A percentile compares a stretch with the other conserved stretches of the same genome.
Evolutionary conservation across 2,797 vertebrate species (phyloP).

Genomic region (Serranus cabrilla): DNA sequence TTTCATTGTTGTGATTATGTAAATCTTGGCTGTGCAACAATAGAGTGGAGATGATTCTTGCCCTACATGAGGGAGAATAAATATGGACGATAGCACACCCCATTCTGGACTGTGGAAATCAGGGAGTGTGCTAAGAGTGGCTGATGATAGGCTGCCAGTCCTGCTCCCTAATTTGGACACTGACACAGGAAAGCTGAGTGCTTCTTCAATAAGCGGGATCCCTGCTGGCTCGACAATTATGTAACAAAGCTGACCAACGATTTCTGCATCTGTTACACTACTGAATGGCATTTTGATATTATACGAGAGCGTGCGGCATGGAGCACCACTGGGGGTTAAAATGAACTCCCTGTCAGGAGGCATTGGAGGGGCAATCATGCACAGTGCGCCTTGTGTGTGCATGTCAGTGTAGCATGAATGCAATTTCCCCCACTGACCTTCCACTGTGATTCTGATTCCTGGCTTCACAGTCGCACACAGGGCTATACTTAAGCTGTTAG

Average conservation of each 20-base stretch:
- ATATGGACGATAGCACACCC: constrained; percentile 41
- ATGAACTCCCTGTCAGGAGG: constrained; percentile 67
- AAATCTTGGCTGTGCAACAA: constrained; percentile 42
- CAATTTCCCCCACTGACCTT: constrained; percentile 72
- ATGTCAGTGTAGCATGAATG: constrained; percentile 71
- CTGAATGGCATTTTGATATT: constrained; percentile 68
- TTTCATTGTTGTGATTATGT: constrained; percentile 41
- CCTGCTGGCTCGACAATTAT: constrained; percentile 77
- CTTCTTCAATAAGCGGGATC: constrained; percentile 64
- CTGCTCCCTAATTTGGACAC: constrained; percentile 75
- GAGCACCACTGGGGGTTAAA: constrained; percentile 60
- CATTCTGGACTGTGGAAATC: constrained; percentile 60
- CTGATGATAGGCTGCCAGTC: constrained; percentile 79
- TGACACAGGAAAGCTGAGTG: constrained; percentile 72
- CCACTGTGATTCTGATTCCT: constrained; percentile 53
- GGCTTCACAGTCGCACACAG: constrained; percentile 37
- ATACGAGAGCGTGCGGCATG: constrained; percentile 17
- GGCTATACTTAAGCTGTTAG: constrained; percentile 72
- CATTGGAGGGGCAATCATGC: constrained; percentile 65
- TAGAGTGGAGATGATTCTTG: constrained; percentile 35
- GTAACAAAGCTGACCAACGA: constrained; percentile 76
- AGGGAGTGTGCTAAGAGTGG: constrained; percentile 49
- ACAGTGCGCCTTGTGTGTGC: constrained; percentile 58
- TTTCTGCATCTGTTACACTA: constrained; percentile 71
- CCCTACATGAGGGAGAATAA: constrained; percentile 58